Conservation (phyloP, 2,888 invertebrate genomes). For the Hemicrepidius hirtus region DNA sequence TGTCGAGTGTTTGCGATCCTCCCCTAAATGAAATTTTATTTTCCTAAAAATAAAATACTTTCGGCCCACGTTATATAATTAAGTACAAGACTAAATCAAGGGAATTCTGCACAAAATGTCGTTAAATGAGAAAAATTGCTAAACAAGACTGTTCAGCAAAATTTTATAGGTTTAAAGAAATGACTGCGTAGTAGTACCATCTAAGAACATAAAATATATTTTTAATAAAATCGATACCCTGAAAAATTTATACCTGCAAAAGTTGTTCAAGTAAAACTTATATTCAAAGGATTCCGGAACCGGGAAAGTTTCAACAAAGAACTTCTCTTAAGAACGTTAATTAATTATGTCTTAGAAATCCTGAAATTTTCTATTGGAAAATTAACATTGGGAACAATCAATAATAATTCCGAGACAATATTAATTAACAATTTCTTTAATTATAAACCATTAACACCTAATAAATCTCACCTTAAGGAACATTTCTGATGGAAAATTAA, state of each 20-base stretch:
- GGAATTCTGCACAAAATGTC: too few relatives aligned
- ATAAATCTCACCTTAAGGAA: constrained; percentile 13
- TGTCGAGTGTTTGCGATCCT: too few relatives aligned
- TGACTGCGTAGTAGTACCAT: too few relatives aligned
- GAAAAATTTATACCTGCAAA: constrained; percentile 11
- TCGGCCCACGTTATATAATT: too few relatives aligned
- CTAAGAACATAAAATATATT: background rate
- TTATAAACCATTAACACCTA: background rate
- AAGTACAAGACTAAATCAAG: too few relatives aligned
- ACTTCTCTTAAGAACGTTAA: constrained; percentile 17
- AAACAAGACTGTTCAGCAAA: too few relatives aligned
- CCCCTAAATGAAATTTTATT: too few relatives aligned
- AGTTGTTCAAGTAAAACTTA: constrained; percentile 4
- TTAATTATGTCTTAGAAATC: constrained; percentile 4
- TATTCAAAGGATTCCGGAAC: constrained; percentile 1
- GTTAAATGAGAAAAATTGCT: too few relatives aligned
- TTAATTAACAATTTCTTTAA: background rate
- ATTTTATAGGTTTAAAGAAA: too few relatives aligned
- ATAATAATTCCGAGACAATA: background rate
- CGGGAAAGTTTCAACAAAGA: constrained; percentile 16
- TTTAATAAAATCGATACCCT: constrained; percentile 5
- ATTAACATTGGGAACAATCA: background rate
- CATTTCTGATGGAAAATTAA: constrained; percentile 25
- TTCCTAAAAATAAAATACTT: too few relatives aligned
- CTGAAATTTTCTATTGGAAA: too few relatives aligned